Conservation (phyloP, 1,140 invertebrate species). For the Callitettix versicolor region DNA sequence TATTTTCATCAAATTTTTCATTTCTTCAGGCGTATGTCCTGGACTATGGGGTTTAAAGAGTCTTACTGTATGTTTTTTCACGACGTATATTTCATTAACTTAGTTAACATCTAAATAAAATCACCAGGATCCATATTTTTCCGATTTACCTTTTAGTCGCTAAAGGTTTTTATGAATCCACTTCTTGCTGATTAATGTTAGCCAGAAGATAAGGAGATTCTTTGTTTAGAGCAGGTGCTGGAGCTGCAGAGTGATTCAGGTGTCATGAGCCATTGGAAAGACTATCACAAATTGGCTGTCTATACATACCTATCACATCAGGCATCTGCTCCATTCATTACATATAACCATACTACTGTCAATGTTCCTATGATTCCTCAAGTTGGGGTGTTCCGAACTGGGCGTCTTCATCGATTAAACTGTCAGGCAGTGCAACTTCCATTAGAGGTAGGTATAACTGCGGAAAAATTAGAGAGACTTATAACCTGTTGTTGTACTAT, state of each 20-base stretch:
- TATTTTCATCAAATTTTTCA: too few relatives aligned
- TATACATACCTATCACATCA: conserved; percentile 29
- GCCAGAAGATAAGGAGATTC: too few relatives aligned
- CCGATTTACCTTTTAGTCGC: too few relatives aligned
- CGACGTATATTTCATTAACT: too few relatives aligned
- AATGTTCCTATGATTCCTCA: conserved; percentile 31
- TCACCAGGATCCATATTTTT: too few relatives aligned
- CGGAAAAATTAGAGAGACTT: too few relatives aligned
- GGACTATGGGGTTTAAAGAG: too few relatives aligned
- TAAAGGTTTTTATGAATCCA: too few relatives aligned
- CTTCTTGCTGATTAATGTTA: too few relatives aligned
- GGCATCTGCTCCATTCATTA: conserved; percentile 24
- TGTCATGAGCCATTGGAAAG: conserved; percentile 31
- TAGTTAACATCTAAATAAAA: too few relatives aligned
- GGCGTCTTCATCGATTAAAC: conserved; percentile 23
- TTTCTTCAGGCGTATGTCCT: too few relatives aligned
- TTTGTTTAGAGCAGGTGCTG: conserved; percentile 21
- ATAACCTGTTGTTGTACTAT: background rate
- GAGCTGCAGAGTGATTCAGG: conserved; percentile 28
- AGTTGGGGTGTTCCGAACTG: conserved; percentile 26
- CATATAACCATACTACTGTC: conserved; percentile 16
- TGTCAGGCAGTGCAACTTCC: conserved; percentile 25
- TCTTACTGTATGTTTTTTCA: too few relatives aligned
- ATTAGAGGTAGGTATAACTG: conserved; percentile 25
- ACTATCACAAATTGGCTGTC: conserved; percentile 27